Evolutionary conservation across 1,140 invertebrate species (phyloP).

Genomic region (Drosophila tani): DNA sequence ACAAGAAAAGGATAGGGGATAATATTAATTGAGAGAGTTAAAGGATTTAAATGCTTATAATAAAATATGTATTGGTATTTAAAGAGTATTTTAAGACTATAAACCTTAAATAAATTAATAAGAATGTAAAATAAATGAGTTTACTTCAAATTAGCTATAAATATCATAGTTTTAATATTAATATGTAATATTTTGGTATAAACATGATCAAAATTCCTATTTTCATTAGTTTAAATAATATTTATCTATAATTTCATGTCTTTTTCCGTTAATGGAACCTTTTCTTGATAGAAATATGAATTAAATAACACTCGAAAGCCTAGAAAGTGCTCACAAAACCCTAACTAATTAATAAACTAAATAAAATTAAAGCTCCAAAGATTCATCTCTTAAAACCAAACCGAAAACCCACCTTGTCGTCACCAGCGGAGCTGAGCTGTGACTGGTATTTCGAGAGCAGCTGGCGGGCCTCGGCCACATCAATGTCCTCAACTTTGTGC

Average conservation of each 20-base stretch:
- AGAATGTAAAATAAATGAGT: neutral
- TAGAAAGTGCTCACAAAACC: neutral
- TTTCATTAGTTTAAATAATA: too few species aligned
- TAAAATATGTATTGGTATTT: too few species aligned
- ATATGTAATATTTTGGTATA: too few species aligned
- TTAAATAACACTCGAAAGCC: neutral
- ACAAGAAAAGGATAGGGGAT: slow-evolving; percentile 3
- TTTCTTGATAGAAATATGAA: neutral
- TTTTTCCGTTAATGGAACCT: neutral
- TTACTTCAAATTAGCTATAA: neutral
- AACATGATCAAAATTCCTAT: neutral
- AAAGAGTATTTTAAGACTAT: too few species aligned
- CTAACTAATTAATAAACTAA: neutral
- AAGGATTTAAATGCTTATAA: neutral
- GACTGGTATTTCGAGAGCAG: slow-evolving; percentile 94
- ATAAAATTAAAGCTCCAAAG: too few species aligned
- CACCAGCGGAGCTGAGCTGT: slow-evolving; percentile 91
- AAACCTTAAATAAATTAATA: too few species aligned
- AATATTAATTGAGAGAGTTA: neutral
- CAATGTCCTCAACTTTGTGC: slow-evolving; percentile 94
- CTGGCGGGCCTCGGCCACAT: slow-evolving; percentile 92
- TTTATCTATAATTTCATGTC: too few species aligned
- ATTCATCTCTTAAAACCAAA: neutral
- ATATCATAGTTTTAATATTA: too few species aligned
- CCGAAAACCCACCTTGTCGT: slow-evolving; percentile 88